These are phyloP conservation scores for Spodoptera exigua DNA, from an alignment of 2,888 invertebrate species.

Conservation along the genomic window DNA sequence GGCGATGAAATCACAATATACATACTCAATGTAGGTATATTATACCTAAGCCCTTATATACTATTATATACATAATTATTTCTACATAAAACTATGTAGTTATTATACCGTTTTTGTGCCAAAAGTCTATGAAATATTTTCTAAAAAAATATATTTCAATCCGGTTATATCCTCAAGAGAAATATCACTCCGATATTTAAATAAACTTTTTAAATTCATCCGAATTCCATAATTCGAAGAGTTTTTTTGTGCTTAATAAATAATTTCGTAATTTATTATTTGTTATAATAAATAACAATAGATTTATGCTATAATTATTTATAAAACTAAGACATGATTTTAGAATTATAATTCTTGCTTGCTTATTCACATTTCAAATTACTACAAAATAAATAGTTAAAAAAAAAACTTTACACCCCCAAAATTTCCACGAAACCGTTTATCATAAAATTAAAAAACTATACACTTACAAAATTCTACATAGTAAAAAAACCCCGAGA, in stretches of 20 bases:
- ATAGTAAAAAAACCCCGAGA: slow-evolving; percentile 15
- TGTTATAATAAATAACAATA: slow-evolving; percentile 10
- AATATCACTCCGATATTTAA: background rate
- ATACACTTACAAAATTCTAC: slow-evolving; percentile 31
- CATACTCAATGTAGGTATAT: slow-evolving; percentile 83
- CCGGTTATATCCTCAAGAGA: background rate
- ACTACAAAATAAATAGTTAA: slow-evolving; percentile 34
- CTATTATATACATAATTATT: slow-evolving; percentile 49
- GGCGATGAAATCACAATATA: slow-evolving; percentile 82
- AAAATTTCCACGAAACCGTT: slow-evolving; percentile 41
- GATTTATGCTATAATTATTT: slow-evolving; percentile 18
- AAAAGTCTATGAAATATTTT: background rate
- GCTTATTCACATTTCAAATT: slow-evolving; percentile 28
- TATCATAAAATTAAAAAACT: slow-evolving; percentile 23
- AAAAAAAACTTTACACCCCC: slow-evolving; percentile 50
- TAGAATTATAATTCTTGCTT: slow-evolving; percentile 18
- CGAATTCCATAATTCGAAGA: no score
- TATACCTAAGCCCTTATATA: slow-evolving; percentile 48
- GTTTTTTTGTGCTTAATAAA: slow-evolving; percentile 12
- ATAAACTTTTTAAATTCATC: no score
- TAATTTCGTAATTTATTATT: slow-evolving; percentile 28
- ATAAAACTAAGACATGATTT: slow-evolving; percentile 15
- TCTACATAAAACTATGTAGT: slow-evolving; percentile 81
- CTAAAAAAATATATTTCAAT: background rate
- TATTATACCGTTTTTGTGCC: slow-evolving; percentile 3